These are phyloP conservation scores for Drosophila mojavensis DNA, from an alignment of 1,140 invertebrate species.

Conservation along the genomic window DNA sequence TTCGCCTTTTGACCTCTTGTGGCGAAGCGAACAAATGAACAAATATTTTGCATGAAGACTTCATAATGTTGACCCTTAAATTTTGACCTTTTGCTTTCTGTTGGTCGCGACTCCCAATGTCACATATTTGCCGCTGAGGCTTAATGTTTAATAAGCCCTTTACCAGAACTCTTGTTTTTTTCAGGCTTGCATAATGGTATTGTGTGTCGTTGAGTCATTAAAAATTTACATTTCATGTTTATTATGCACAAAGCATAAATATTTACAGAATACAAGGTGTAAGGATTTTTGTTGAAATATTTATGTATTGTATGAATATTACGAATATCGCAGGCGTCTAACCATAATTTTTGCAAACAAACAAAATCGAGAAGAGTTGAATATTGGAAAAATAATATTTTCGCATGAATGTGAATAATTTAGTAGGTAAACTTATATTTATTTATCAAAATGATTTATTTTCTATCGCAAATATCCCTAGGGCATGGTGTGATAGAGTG, in stretches of 20 bases:
- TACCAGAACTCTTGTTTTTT: not conserved
- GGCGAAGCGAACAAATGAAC: constrained; percentile 67
- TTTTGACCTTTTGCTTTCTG: constrained; percentile 45
- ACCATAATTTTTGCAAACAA: constrained; percentile 1
- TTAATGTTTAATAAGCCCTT: constrained; percentile 6
- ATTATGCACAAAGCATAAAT: constrained; percentile 24
- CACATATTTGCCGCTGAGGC: constrained; percentile 56
- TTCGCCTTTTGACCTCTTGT: constrained; percentile 23
- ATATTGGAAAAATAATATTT: not conserved
- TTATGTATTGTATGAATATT: constrained; percentile 15
- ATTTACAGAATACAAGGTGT: constrained; percentile 6
- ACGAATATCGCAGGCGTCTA: constrained; percentile 4
- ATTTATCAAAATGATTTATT: too few species aligned
- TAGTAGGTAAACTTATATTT: too few species aligned
- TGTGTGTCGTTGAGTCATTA: constrained; percentile 15
- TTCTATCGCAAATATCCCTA: too few species aligned
- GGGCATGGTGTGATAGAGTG: too few species aligned
- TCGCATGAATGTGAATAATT: too few species aligned
- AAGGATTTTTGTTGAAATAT: constrained; percentile 17
- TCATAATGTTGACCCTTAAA: constrained; percentile 47
- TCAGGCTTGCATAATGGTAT: constrained; percentile 14
- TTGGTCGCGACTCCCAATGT: constrained; percentile 15
- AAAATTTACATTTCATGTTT: constrained; percentile 34
- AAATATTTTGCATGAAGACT: constrained; percentile 68
- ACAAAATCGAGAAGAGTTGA: not conserved